These are phyloP conservation scores for Rhinogobius similis DNA, from an alignment of 2,113 vertebrate species.

Conservation along the genomic window DNA sequence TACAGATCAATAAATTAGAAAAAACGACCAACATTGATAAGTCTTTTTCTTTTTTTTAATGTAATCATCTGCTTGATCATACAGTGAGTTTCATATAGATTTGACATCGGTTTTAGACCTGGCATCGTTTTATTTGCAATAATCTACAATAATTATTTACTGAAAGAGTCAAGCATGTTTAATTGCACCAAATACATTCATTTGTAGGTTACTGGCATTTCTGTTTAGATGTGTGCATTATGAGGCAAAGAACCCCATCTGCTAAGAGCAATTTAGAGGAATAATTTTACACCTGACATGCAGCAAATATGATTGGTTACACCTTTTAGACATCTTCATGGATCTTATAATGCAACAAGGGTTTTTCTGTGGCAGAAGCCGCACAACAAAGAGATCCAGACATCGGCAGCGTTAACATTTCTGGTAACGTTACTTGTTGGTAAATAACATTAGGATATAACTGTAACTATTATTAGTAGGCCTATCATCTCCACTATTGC, in stretches of 20 bases:
- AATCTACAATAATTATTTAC: too few relatives aligned
- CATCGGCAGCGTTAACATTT: too few relatives aligned
- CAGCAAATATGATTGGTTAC: background rate
- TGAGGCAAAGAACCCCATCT: background rate
- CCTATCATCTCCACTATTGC: background rate
- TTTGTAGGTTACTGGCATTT: too few relatives aligned
- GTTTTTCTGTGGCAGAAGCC: background rate
- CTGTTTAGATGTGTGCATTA: background rate
- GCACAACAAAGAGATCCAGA: background rate
- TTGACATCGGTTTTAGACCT: background rate
- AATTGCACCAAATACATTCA: too few relatives aligned
- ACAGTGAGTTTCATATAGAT: background rate
- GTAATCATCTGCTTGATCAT: background rate
- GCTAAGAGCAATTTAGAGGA: background rate
- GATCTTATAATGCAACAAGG: background rate
- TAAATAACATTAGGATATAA: background rate
- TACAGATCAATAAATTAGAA: too few relatives aligned
- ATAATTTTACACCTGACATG: conserved; percentile 2
- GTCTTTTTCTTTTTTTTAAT: background rate
- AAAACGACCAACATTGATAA: background rate
- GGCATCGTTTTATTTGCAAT: too few relatives aligned
- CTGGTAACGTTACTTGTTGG: too few relatives aligned
- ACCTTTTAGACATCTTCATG: background rate
- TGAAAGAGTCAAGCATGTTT: too few relatives aligned
- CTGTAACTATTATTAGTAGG: background rate